Conservation (phyloP, 2,113 vertebrate genomes). For the Chlorodrepanis virens region DNA sequence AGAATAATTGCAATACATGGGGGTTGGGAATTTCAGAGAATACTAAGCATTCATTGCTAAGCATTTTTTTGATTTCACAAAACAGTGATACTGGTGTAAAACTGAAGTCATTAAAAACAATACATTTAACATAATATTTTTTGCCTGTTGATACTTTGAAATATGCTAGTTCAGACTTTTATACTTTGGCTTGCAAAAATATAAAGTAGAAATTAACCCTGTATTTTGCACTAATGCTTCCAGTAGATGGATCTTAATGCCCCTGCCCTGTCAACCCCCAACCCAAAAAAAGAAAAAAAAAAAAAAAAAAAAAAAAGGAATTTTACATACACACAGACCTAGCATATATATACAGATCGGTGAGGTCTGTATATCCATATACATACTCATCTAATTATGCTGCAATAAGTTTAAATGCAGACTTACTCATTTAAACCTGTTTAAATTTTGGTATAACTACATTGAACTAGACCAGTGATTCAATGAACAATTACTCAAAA, state of each 20-base stretch:
- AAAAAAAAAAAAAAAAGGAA: neutral
- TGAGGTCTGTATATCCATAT: neutral
- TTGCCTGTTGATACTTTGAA: neutral
- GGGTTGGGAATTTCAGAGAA: neutral
- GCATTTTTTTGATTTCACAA: neutral
- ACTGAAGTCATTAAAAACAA: neutral
- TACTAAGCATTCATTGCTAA: neutral
- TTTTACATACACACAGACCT: neutral
- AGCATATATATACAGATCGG: neutral
- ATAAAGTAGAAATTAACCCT: neutral
- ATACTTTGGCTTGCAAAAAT: neutral
- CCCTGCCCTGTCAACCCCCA: neutral
- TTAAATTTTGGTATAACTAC: neutral
- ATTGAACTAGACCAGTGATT: neutral
- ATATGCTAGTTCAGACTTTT: neutral
- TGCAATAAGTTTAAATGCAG: neutral
- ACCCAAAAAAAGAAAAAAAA: accelerated
- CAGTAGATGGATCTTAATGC: neutral
- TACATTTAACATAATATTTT: neutral
- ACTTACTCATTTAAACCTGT: neutral
- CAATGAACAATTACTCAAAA: neutral
- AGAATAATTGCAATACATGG: neutral
- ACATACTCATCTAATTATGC: neutral
- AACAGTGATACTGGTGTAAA: neutral
- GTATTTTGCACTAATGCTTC: neutral